Conservation (phyloP, 2,797 vertebrate genomes). For the Spea hammondii region DNA sequence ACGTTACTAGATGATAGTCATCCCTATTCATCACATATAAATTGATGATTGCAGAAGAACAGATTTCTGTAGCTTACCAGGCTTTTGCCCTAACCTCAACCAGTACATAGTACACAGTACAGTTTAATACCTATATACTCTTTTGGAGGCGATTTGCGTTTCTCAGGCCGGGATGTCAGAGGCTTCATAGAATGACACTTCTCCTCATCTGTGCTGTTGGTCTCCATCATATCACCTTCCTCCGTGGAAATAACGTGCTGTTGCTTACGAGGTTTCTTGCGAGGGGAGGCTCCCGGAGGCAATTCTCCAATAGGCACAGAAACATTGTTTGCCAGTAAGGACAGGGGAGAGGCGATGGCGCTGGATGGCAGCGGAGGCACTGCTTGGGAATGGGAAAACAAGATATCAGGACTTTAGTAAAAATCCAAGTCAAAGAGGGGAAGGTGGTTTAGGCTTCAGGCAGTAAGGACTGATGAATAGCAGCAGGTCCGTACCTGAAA, state of each 20-base stretch:
- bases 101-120: not conserved
- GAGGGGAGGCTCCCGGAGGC: conserved; percentile 88
- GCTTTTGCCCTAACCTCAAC: no score
- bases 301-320: conserved; percentile 80
- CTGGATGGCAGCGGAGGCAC: conserved; percentile 71
- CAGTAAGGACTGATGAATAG: not conserved
- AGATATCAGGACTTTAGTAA: conserved; percentile 16
- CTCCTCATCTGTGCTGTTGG: conserved; percentile 97
- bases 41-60: no score
- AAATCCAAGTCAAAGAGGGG: not conserved
- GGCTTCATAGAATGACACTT: conserved; percentile 78
- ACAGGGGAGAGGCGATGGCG: conserved; percentile 70
- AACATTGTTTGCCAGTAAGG: conserved; percentile 77
- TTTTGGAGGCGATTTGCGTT: conserved; percentile 90
- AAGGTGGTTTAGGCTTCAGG: not conserved
- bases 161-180: conserved; percentile 81
- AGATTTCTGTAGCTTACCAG: no score
- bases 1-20: not conserved
- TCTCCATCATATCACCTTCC: conserved; percentile 97
- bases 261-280: conserved; percentile 97
- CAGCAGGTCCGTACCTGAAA: conserved; percentile 63
- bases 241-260: conserved; percentile 97
- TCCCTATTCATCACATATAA: no score
- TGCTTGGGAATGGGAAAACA: conserved; percentile 58
- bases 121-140: conserved; percentile 87